Evolutionary conservation across 2,888 invertebrate species (phyloP).

Genomic region (Cephus rjabovi): DNA sequence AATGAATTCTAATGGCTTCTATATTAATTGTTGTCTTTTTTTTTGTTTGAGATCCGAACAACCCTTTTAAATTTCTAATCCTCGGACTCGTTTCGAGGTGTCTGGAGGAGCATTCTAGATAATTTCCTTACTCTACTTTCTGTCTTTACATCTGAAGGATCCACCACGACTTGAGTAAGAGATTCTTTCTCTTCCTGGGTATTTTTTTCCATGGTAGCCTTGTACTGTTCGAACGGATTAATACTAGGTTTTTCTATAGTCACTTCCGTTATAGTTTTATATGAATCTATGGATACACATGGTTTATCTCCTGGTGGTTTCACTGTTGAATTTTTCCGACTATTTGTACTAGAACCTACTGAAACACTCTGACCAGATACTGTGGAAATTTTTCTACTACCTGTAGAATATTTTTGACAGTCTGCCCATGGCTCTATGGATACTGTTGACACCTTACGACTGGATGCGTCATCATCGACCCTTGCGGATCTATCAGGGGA

Average conservation of each 20-base stretch:
- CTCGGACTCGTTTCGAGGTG: neutral
- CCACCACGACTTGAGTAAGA: neutral
- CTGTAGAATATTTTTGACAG: slow-evolving; percentile 8
- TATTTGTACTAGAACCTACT: slow-evolving; percentile 15
- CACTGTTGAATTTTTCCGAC: slow-evolving; percentile 32
- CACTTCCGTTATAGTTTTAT: slow-evolving; percentile 41
- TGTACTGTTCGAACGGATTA: slow-evolving; percentile 44
- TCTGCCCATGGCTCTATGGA: slow-evolving; percentile 36
- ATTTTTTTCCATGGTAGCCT: slow-evolving; percentile 30
- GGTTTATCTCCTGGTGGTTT: slow-evolving; percentile 32
- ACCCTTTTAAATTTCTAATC: neutral
- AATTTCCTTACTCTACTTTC: neutral
- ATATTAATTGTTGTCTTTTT: neutral
- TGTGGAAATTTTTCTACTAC: slow-evolving; percentile 30
- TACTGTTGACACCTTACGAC: slow-evolving; percentile 23
- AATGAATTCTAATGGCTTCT: neutral
- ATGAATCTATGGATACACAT: slow-evolving; percentile 42
- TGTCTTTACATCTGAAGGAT: neutral
- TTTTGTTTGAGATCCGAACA: neutral
- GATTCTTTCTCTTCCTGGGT: neutral
- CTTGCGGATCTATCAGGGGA: neutral
- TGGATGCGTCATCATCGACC: neutral
- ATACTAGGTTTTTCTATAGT: slow-evolving; percentile 43
- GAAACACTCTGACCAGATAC: slow-evolving; percentile 31
- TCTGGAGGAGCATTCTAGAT: neutral